These are phyloP conservation scores for Podabrus alpinus DNA, from an alignment of 2,888 invertebrate genomes.

Conservation along the genomic window DNA sequence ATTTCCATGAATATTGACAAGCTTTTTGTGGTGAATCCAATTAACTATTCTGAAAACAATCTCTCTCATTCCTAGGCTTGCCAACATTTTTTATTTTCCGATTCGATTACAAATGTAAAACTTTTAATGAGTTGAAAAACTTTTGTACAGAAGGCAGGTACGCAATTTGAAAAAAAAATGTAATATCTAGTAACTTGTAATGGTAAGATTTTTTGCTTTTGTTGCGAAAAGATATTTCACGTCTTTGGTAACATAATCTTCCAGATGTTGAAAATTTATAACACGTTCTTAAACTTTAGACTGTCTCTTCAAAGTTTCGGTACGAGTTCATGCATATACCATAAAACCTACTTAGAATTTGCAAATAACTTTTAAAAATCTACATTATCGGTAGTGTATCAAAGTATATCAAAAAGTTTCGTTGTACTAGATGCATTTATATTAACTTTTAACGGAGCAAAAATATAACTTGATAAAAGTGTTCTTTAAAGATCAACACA, in stretches of 20 bases:
- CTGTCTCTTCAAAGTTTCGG: constrained; percentile 21
- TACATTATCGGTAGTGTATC: constrained; percentile 14
- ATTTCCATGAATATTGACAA: constrained; percentile 16
- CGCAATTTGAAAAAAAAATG: neutral
- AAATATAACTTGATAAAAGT: neutral
- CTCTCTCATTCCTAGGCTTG: neutral
- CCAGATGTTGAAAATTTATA: constrained; percentile 26
- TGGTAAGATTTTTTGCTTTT: neutral
- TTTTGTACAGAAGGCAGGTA: neutral
- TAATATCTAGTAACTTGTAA: neutral
- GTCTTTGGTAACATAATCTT: constrained; percentile 22
- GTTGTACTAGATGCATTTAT: constrained; percentile 11
- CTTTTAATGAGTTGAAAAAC: constrained; percentile 7
- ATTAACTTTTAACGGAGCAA: neutral
- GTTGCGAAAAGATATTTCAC: constrained; percentile 13
- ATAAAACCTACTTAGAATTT: constrained; percentile 26
- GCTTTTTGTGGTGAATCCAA: constrained; percentile 12
- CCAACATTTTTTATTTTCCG: neutral
- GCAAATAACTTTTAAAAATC: constrained; percentile 22
- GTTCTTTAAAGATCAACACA: neutral
- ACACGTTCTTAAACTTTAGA: constrained; percentile 28
- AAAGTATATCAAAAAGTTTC: constrained; percentile 6
- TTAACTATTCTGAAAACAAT: constrained; percentile 11
- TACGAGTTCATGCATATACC: constrained; percentile 26
- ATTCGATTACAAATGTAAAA: constrained; percentile 6